Percentiles rank a stretch among this genome's conserved stretches.
Conservation (phyloP, 2,113 vertebrate genomes). For the Motacilla tschutschensis region DNA sequence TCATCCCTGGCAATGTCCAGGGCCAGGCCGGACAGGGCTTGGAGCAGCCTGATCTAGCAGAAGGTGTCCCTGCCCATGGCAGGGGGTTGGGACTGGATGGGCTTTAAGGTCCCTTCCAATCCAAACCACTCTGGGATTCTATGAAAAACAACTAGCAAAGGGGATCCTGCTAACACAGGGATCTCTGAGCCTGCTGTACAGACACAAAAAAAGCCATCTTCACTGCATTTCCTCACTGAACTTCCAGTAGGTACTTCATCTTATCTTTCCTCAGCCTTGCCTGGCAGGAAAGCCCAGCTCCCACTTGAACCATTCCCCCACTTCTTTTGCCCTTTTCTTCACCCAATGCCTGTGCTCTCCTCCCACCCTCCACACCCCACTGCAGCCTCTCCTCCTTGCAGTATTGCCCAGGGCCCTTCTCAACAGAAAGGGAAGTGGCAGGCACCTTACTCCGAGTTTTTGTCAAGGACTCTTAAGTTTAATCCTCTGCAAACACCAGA, state of each 20-base stretch:
- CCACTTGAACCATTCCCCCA: background rate
- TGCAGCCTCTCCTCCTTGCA: background rate
- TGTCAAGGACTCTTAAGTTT: background rate
- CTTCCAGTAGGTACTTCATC: background rate
- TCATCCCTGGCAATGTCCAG: background rate
- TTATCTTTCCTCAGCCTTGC: background rate
- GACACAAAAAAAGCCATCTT: background rate
- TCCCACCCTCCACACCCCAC: background rate
- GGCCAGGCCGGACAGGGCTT: background rate
- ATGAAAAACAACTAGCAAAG: background rate
- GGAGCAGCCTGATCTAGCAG: background rate
- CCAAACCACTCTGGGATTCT: background rate
- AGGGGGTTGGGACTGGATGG: background rate
- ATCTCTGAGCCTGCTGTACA: background rate
- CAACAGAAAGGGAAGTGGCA: background rate
- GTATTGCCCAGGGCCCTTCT: background rate
- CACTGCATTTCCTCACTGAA: background rate
- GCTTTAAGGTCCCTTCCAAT: background rate
- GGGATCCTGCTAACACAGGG: background rate
- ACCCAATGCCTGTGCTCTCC: background rate
- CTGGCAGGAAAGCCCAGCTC: background rate
- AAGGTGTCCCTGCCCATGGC: background rate
- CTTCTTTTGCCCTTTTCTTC: background rate
- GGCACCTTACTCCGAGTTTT: background rate
- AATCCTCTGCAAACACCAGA: background rate